Evolutionary conservation across 2,797 vertebrate genomes (phyloP), one percentile per base, ranked within the genome.

Genomic region (Poeciliopsis gracilis): DNA sequence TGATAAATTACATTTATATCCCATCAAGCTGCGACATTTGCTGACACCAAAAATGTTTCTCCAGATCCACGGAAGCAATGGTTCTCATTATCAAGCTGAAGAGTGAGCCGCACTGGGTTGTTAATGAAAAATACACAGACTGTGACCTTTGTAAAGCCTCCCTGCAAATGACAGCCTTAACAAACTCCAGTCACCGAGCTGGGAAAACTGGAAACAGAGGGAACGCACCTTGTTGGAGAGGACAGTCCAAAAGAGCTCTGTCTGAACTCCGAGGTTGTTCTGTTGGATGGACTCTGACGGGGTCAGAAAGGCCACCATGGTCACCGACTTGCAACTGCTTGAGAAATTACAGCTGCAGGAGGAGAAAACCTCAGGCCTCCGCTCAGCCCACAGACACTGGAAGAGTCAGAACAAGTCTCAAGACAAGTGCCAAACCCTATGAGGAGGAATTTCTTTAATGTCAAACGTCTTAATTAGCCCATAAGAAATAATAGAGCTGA

Each of bases 391-490:
- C 51, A 84, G 86, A 79, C 90, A 77, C 81, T 7, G 5, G 78
- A 83, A 86, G 79, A 91, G 84, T 88, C 95, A 95, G 94, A 95
- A 92, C 80, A 41, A 93, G 89, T 90, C 86, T 43, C 93, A 94
- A 93, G 90, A 89, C 75, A 87, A 61, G 89, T 84, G 88, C 88
- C 86, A 87, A 83, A 90, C 87, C 90, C 86, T 89, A 84, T 86
- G 88, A 79, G 81, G 84, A 94, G 93, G 92, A 94, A 94, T 94
- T 94, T 94, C 91, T 95, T 92, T 90, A 94, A 94, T 87, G 86
- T 93, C 88, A 94, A 94, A 95, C 93, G 92, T 94, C 94, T 95
- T 96, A 96, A 96, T 96, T 95, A 95, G 93, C 92, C 91, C 84
- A 94, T 94, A 95, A 95, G 93, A 96, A 94, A 95, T 95, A 95